Conservation (phyloP, 2,888 invertebrate genomes). For the Meteorus cinctellus region DNA sequence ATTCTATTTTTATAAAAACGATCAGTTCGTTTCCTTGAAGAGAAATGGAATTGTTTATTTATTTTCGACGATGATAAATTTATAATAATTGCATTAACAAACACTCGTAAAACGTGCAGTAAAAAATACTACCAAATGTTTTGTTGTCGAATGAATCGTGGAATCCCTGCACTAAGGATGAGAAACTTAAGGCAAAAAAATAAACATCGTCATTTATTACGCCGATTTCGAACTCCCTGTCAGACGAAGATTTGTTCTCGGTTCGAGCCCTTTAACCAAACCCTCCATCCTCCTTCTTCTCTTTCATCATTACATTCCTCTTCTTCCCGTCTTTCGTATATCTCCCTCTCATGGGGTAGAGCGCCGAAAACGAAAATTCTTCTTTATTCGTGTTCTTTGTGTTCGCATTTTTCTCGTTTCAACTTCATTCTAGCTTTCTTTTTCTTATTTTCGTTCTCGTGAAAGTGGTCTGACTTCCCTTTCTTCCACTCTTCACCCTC, state of each 20-base stretch:
- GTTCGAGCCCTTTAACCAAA: constrained; percentile 2
- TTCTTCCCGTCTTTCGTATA: constrained; percentile 15
- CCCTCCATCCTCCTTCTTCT: not conserved
- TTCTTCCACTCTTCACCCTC: constrained; percentile 33
- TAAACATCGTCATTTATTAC: constrained; percentile 2
- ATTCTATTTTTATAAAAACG: not conserved
- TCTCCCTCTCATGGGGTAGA: constrained; percentile 25
- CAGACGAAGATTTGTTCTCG: constrained; percentile 1
- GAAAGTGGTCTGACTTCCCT: constrained; percentile 41
- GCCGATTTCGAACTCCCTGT: not conserved
- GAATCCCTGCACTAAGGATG: not conserved
- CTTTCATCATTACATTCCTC: constrained; percentile 13
- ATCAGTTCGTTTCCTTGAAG: not conserved
- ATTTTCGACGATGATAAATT: not conserved
- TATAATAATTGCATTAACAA: not conserved
- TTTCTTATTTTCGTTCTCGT: constrained; percentile 48
- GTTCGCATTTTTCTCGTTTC: constrained; percentile 42
- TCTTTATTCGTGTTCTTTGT: constrained; percentile 41
- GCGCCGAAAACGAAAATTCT: constrained; percentile 47
- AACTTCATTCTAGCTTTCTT: constrained; percentile 6
- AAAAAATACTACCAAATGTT: not conserved
- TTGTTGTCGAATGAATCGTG: not conserved
- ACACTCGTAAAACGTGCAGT: not conserved
- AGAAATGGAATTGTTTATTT: not conserved
- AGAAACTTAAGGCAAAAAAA: not conserved